Percentiles rank a stretch among this genome's conserved stretches.
Conservation (phyloP, 2,113 vertebrate genomes). For the Drymodes brunneopygia region DNA sequence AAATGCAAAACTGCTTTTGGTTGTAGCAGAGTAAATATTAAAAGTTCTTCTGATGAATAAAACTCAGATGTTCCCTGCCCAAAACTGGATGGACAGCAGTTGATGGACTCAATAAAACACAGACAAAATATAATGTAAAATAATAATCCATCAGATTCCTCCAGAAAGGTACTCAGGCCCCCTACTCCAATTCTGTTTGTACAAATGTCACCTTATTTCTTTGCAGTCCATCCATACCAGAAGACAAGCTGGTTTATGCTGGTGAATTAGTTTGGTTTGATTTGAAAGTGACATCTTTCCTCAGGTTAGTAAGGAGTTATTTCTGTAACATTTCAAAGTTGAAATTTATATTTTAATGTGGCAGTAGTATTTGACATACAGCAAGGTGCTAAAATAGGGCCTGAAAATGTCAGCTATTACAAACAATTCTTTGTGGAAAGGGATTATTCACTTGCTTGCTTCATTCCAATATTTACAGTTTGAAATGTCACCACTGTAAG, state of each 20-base stretch:
- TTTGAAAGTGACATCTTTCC: not conserved
- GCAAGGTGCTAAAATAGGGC: not conserved
- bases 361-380: not conserved
- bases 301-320: not conserved
- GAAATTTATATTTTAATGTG: not conserved
- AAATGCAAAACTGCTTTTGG: conserved; percentile 8
- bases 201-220: not conserved
- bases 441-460: not conserved
- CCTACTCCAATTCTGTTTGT: not conserved
- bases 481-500: not conserved
- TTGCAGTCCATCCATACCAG: not conserved
- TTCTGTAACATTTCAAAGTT: not conserved
- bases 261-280: not conserved
- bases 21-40: not conserved
- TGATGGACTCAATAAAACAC: not conserved
- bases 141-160: not conserved
- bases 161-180: not conserved
- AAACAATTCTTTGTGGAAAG: not conserved
- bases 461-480: not conserved
- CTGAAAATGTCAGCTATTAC: not conserved
- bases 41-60: not conserved
- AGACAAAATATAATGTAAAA: not conserved
- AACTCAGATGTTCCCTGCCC: not conserved
- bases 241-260: not conserved
- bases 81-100: not conserved